Conservation (phyloP, 2,888 invertebrate species). For the Oxycera nigricornis region DNA sequence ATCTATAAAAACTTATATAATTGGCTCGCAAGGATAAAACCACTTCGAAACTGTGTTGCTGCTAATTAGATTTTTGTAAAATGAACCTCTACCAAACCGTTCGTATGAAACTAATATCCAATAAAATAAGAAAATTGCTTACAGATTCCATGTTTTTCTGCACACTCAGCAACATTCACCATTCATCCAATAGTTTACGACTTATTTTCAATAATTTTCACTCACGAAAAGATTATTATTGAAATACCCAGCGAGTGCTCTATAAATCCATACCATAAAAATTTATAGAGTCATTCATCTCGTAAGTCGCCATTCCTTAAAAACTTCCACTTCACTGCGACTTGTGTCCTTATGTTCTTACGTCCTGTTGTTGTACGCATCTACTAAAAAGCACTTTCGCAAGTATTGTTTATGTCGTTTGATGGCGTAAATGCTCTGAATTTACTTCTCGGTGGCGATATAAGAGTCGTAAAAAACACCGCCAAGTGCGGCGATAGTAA, state of each 20-base stretch:
- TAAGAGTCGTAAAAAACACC: conserved; percentile 21
- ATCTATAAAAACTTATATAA: no score
- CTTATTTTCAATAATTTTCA: conserved; percentile 12
- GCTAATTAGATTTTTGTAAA: no score
- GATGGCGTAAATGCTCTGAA: neutral
- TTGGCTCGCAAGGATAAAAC: no score
- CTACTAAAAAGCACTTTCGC: neutral
- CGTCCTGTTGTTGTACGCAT: neutral
- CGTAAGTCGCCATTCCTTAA: neutral
- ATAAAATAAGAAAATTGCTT: no score
- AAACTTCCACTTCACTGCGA: neutral
- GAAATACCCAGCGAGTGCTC: conserved; percentile 10
- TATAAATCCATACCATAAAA: conserved; percentile 9
- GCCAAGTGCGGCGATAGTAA: conserved; percentile 19
- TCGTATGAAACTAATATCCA: no score
- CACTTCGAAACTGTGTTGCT: no score
- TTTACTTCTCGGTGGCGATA: neutral
- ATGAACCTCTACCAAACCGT: no score
- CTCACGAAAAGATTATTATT: conserved; percentile 6
- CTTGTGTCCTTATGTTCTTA: neutral
- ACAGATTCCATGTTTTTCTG: no score
- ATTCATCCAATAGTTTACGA: no score
- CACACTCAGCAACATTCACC: no score
- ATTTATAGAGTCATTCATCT: neutral
- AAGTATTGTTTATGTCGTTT: neutral